Evolutionary conservation across 1,140 invertebrate genomes (phyloP), one percentile per base, ranked within the genome.

Genomic region (Tetraneura akinire): DNA sequence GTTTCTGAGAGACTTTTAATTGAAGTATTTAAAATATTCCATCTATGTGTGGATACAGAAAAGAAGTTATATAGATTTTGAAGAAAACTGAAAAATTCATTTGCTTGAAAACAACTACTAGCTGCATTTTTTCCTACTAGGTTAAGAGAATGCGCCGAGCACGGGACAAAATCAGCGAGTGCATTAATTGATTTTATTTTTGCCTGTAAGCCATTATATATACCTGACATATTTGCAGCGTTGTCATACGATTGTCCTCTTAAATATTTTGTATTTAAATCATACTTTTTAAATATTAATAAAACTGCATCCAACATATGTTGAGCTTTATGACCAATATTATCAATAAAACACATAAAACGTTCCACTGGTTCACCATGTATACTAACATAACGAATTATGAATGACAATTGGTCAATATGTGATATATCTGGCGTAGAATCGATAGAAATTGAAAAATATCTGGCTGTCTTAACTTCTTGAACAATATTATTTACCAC

Each of bases 121-220:
- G n/a, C n/a, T n/a, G n/a, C n/a, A n/a, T n/a, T n/a, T n/a, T n/a
- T n/a, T 84, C 81, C 82, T 76, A 84, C 83, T 81, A 84, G 82
- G 81, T 83, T 86, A 64, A 86, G 83, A 81, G 73, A 83, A 83
- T 84, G 84, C 78, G 83, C 85, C 82, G 83, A 84, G 82, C 83
- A 85, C 81, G 82, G 83, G 42, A 83, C 81, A 82, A 68, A 85
- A 62, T 71, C 23, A 37, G 83, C 83, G 68, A 80, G 80, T 23
- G 82, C 57, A 83, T 83, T 83, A 55, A 82, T 13, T 80, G 68
- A 37, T 71, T 82, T 83, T 23, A 83, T 81, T 76, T 81, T 23
- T 3, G 82, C 82, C 68, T 84, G 84, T 14, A 85, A n/a, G n/a
- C 83, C 84, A 14, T 62, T 47, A 68, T 85, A 85, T 1, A 23